Base-by-base conservation (phyloP, 2,113 vertebrate species). In the Solenodon paradoxus region DNA sequence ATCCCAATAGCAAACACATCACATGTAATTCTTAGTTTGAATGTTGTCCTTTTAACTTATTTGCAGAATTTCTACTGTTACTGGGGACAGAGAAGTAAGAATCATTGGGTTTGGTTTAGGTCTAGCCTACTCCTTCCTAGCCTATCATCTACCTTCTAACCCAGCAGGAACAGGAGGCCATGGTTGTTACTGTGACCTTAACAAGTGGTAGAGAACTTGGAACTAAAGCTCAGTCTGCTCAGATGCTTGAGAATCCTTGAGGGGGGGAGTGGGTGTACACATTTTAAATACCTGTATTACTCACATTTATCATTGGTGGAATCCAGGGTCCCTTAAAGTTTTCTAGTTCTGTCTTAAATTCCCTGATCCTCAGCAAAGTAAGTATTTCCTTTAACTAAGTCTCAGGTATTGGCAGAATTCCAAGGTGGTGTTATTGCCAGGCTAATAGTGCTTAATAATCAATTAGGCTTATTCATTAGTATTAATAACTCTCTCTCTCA, bases 361-460 rank as follows among this genome's bases (percentile, higher is more conserved):
- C 30, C 24, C 32, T 53, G 38, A 79, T 69, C 26, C 45, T 66
- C 16, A 92, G 61, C 32, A 86, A 88, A 90, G 51, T 47, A 47
- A 88, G 35, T 40, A 85, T 40, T 88, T 30, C 30, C 42, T 69
- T 22, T 26, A 89, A 55, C 57, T 9, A 89, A 90, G 45, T 86
- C 1, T 0, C 9, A 68, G 75, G 42, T n/a, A 61, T 38, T 96
- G 95, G 96, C 96, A 89, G 61, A 91, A 78, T 92, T 97, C 93
- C 97, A 97, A 53, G 0, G 0, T 82, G 78, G 40, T 93, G 84
- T 97, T 95, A 96, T 94, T 96, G 78, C 90, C 75, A 0, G 13
- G 47, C 82, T 97, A 96, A 97, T 97, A 74, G 63, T 74, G 68
- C 90, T 98, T 97, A 96, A 96, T 97, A 98, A 98, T 94, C 87